phyloP scores from a whole-genome alignment of 2,797 vertebrate species.

The Ciconia nigra region DNA sequence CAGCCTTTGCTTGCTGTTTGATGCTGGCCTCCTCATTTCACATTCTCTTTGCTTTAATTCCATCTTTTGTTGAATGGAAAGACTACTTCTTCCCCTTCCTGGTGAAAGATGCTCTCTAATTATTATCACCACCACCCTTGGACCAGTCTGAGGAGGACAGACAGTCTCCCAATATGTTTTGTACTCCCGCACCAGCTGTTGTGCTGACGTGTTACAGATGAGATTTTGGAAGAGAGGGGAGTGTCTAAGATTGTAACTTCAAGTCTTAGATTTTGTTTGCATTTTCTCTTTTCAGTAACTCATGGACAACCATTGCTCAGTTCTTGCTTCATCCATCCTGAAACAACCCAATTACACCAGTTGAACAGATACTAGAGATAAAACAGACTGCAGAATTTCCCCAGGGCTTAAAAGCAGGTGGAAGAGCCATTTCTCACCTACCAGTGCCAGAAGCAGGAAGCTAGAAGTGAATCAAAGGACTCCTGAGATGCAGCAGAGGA shows the following conservation, averaged over 20 bases:
- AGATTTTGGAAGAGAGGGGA: not conserved
- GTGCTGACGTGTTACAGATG: not conserved
- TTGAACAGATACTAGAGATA: slow-evolving; percentile 13
- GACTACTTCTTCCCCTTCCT: not conserved
- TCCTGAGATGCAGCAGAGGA: not conserved
- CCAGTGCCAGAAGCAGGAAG: not conserved
- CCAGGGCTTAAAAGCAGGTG: not conserved
- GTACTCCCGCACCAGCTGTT: not conserved
- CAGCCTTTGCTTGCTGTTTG: not conserved
- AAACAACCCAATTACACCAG: slow-evolving; percentile 23
- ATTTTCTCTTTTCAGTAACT: not conserved
- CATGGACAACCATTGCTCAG: not conserved
- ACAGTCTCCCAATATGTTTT: not conserved
- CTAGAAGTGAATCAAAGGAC: slow-evolving; percentile 24
- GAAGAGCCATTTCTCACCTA: slow-evolving; percentile 45
- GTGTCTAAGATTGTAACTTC: not conserved
- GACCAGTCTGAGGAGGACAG: not conserved
- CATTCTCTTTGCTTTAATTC: slow-evolving; percentile 15
- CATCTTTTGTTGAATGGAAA: not conserved
- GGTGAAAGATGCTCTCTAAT: not conserved
- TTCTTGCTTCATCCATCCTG: not conserved
- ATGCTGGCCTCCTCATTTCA: not conserved
- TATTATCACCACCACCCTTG: not conserved
- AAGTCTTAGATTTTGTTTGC: not conserved
- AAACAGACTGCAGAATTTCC: slow-evolving; percentile 2